Percentiles rank a stretch among this genome's conserved stretches.
phyloP scores from a whole-genome alignment of 2,113 vertebrate genomes.

The Melanotaenia duboulayi region DNA sequence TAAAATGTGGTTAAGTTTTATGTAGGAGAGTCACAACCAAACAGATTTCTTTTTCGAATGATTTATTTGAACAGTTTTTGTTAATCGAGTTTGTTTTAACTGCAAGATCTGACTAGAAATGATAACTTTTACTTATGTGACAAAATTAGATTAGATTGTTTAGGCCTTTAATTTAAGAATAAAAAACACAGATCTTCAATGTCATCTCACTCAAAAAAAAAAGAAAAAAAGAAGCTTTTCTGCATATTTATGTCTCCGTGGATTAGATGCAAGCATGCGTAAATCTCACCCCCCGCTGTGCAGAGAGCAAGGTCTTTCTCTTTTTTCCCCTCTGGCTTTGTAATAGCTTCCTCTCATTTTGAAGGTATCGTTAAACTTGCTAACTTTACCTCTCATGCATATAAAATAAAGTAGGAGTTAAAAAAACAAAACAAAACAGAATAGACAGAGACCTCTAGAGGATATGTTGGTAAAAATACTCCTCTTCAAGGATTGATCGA shows the following conservation, averaged over 20 bases:
- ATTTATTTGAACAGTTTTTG: conserved; percentile 9
- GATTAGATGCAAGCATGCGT: conserved; percentile 58
- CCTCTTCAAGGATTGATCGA: background rate
- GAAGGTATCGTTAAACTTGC: conserved; percentile 57
- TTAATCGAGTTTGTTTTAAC: background rate
- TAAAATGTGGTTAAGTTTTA: conserved; percentile 45
- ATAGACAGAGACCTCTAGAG: conserved; percentile 67
- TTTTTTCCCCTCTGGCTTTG: conserved; percentile 30
- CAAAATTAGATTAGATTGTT: background rate
- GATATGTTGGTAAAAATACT: conserved; percentile 41
- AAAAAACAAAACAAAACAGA: conserved; percentile 10
- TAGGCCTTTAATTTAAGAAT: background rate
- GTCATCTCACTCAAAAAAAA: conserved; percentile 23
- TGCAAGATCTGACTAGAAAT: no score
- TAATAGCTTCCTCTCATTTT: conserved; percentile 27
- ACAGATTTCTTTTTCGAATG: conserved; percentile 7
- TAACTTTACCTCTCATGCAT: conserved; percentile 44
- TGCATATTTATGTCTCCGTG: conserved; percentile 31
- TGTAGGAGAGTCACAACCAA: conserved; percentile 3
- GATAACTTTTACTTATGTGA: background rate
- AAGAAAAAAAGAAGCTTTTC: no score
- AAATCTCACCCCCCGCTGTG: conserved; percentile 64
- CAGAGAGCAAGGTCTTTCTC: conserved; percentile 46
- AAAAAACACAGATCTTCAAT: background rate
- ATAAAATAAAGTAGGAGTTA: conserved; percentile 7